These are phyloP conservation scores for Cylloceria caligata DNA, from an alignment of 2,888 invertebrate genomes.

Conservation along the genomic window DNA sequence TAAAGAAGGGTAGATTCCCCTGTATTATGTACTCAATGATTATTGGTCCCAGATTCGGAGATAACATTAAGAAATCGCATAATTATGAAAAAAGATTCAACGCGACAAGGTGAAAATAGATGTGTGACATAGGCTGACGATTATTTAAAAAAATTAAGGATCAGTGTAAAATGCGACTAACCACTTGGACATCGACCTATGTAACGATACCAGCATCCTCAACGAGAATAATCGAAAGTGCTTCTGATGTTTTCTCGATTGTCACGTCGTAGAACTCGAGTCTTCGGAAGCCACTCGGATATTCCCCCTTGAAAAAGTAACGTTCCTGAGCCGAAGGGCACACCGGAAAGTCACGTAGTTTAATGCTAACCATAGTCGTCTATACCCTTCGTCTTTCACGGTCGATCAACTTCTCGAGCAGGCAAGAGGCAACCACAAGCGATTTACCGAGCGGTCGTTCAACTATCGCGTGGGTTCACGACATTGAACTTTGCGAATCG, in stretches of 20 bases:
- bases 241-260: background rate
- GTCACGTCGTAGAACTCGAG: background rate
- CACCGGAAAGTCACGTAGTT: slow-evolving; percentile 38
- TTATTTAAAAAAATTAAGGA: too few species aligned
- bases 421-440: slow-evolving; percentile 3
- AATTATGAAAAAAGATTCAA: too few species aligned
- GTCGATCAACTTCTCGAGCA: slow-evolving; percentile 62
- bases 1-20: too few species aligned
- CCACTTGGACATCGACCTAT: background rate
- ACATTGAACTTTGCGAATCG: slow-evolving; percentile 73
- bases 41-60: too few species aligned
- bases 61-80: too few species aligned
- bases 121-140: too few species aligned
- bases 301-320: background rate
- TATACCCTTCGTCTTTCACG: slow-evolving; percentile 57
- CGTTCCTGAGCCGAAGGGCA: slow-evolving; percentile 35
- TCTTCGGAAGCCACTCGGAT: background rate
- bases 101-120: too few species aligned
- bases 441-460: slow-evolving; percentile 62
- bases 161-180: too few species aligned
- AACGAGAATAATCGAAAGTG: background rate
- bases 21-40: too few species aligned
- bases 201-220: background rate
- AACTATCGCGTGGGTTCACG: slow-evolving; percentile 72
- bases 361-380: slow-evolving; percentile 27